Evolutionary conservation across 2,888 invertebrate genomes (phyloP), one percentile per base, ranked within the genome.

Genomic region (Troglohyphantes excavatus): DNA sequence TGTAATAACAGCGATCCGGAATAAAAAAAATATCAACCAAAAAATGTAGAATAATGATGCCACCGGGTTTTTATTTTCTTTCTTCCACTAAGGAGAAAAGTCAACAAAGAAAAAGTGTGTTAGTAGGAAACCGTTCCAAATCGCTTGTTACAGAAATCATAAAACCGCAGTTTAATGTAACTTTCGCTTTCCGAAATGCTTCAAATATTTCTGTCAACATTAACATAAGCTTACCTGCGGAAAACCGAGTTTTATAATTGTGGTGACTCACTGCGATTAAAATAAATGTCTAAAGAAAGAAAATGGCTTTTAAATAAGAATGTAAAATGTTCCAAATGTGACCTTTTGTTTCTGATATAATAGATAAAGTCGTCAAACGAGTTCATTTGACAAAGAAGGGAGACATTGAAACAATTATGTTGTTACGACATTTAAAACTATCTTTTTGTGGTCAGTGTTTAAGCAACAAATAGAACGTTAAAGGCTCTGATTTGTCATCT

Each of bases 71-170:
- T 61, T 21, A n/a, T 53, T 53, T 53, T 53, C n/a, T 53, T 2
- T 53, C n/a, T n/a, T n/a, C 13, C 13, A 39, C 13, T 2, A 39
- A 21, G 33, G 29, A 61, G 3, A 21, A 29, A 29, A 43, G 13
- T 6, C 46, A 72, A 11, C 26, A 33, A 33, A 33, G 59, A 26
- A 19, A 61, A 75, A 75, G 59, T 75, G 75, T 59, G 75, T 75
- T 33, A 75, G 75, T 75, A 33, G 75, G 75, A 75, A 61, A 43
- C 3, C 11, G 75, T 75, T 61, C 59, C 59, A 75, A 29, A 33
- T 19, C 75, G 53, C 19, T 75, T 75, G 27, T 59, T 59, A 13
- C 39, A 27, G 27, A 27, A 65, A 26, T 65, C 65, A 3, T 13
- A 1, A 2, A 21, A 19, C 21, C 63, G 63, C 23, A 2, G n/a